Evolutionary conservation across 2,888 invertebrate species (phyloP).

Genomic region (Drosophila greeni): DNA sequence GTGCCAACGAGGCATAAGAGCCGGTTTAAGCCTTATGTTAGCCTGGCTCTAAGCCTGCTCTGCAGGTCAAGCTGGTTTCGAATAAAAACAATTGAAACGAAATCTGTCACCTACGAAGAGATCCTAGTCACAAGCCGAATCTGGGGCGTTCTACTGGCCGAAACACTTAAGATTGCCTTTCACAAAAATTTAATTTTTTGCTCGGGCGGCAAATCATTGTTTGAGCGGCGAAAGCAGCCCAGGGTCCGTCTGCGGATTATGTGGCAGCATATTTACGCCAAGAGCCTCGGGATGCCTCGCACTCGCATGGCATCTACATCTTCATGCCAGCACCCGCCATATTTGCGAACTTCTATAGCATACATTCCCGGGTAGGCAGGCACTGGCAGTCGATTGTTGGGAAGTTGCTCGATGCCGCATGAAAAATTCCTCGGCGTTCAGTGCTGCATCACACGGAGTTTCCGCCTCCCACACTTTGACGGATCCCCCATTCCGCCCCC

Average conservation of each 20-base stretch:
- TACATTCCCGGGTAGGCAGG: constrained; percentile 39
- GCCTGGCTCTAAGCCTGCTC: constrained; percentile 39
- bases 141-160: constrained; percentile 21
- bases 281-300: constrained; percentile 58
- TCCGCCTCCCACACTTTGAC: constrained; percentile 25
- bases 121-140: not conserved
- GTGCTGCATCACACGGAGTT: constrained; percentile 13
- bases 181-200: constrained; percentile 65
- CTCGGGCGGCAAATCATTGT: constrained; percentile 44
- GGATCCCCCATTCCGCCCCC: constrained; percentile 11
- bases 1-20: constrained; percentile 61
- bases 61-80: constrained; percentile 31
- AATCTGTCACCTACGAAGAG: constrained; percentile 30
- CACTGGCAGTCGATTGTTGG: constrained; percentile 8
- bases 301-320: constrained; percentile 55
- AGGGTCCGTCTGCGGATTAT: constrained; percentile 52
- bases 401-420: constrained; percentile 39
- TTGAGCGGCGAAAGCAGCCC: constrained; percentile 20
- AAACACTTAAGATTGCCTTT: constrained; percentile 28
- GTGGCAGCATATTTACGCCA: constrained; percentile 60
- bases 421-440: constrained; percentile 44
- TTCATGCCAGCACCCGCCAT: constrained; percentile 26
- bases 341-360: constrained; percentile 52
- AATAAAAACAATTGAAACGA: constrained; percentile 59
- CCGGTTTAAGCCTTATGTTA: constrained; percentile 45